Conservation (phyloP, 1,140 invertebrate genomes). For the Cotesia glomerata region DNA sequence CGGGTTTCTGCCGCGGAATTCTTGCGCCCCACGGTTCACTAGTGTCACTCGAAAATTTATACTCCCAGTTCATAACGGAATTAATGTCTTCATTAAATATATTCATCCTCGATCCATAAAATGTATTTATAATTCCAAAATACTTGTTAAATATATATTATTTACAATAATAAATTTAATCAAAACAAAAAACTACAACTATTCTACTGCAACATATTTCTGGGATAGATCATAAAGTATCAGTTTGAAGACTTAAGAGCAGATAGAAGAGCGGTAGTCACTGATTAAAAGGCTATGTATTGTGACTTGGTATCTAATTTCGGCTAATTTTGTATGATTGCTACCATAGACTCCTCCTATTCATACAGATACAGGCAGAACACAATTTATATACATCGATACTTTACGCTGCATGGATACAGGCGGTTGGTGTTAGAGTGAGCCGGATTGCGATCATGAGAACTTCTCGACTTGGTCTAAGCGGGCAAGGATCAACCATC, state of each 20-base stretch:
- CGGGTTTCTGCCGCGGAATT: not conserved
- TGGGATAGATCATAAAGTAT: not conserved
- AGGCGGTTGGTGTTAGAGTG: too few relatives aligned
- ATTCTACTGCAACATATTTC: too few relatives aligned
- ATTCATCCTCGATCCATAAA: constrained; percentile 15
- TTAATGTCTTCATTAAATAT: constrained; percentile 27
- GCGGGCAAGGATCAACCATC: too few relatives aligned
- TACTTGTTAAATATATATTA: not conserved
- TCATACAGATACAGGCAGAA: too few relatives aligned
- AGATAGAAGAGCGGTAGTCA: constrained; percentile 15
- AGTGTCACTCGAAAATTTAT: constrained; percentile 15
- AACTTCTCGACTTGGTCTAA: too few relatives aligned
- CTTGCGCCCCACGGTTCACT: constrained; percentile 3
- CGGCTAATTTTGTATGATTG: constrained; percentile 48
- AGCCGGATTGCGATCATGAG: too few relatives aligned
- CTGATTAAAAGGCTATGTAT: constrained; percentile 48
- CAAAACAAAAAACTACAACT: not conserved
- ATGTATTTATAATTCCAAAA: not conserved
- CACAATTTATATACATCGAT: too few relatives aligned
- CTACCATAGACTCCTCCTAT: not conserved
- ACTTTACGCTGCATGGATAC: too few relatives aligned
- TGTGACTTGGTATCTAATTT: constrained; percentile 45
- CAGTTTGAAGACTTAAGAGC: not conserved
- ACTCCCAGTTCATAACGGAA: constrained; percentile 9
- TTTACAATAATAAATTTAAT: not conserved